Base-by-base conservation (phyloP, 2,113 vertebrate species). In the Leucosticte australis region DNA sequence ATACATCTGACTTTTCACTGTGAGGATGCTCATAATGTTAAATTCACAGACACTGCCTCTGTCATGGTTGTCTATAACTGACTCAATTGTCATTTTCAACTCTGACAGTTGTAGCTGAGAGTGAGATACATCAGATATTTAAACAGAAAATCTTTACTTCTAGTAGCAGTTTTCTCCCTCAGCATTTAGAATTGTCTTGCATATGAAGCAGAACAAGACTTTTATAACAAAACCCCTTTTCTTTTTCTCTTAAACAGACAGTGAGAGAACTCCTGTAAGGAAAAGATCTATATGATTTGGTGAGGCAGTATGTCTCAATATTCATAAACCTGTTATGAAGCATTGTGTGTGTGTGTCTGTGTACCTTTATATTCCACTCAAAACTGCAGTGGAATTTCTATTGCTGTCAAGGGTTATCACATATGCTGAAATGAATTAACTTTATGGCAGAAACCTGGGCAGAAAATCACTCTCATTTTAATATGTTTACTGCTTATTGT, bases 391-490 rank as follows among this genome's bases (percentile, higher is more conserved):
- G 90, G 44, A 27, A 67, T 76, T 87, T 44, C 57, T 94, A 65
- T 85, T 91, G 50, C 76, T 69, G 33, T 59, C 37, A 76, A 86
- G 6, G 80, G 39, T 82, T 92, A 91, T 53, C 47, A 57, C 41
- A 90, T 69, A 21, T 60, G 92, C 30, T 26, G 68, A 96, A 90
- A 96, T 94, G 88, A 95, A 94, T 95, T 93, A 87, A 70, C 15
- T 90, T 94, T 17, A 35, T 84, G 44, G 31, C 28, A 74, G 27
- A 73, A 97, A 87, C 82, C 68, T 92, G 75, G 79, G 49, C 73
- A 85, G 47, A 95, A n/a, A 93, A 64, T 55, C 76, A 83, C 31
- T 50, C 52, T 79, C 79, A 26, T 89, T 81, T 83, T 74, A 86
- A 85, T 68, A 42, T 16, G 67, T 57, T 30, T 80, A 21, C 30